Evolutionary conservation across 2,797 vertebrate genomes (phyloP), one percentile per base, ranked within the genome.

Genomic region (Scomberomorus guttatus): DNA sequence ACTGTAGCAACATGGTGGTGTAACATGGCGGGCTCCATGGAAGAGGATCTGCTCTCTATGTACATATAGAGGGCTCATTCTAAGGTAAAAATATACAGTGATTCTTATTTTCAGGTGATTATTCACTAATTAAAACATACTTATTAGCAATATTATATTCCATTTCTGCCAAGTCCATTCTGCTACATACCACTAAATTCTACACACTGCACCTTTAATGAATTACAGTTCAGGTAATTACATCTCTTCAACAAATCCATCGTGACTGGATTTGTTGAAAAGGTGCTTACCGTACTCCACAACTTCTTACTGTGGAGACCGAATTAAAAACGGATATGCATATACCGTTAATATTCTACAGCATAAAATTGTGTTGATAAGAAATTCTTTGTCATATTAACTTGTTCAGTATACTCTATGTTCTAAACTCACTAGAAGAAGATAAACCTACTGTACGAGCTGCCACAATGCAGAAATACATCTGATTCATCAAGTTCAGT

Each of bases 401-500:
- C 10, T 1, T 42, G 2, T 60, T 37, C 39, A 14, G 27, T n/a
- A 27, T 4, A 27, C 44, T 48, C 10, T 22, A 48, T 11, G 50
- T 42, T 5, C 17, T 24, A 20, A 62, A 25, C 34, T 42, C 7
- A 32, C 5, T 34, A 24, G 42, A 20, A 51, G 29, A 13, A 63
- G n/a, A 46, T 14, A 63, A 51, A 27, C 1, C 34, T 27, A 22
- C 14, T 17, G 25, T 42, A 29, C 32, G 25, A 60, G 14, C 37
- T 61, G 12, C 34, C 25, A 52, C 11, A 32, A 51, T 51, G 59
- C 18, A 54, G 34, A 72, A 54, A 57, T 29, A 34, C 17, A 64
- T 63, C 11, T 25, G 11, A 76, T 58, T 34, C 37, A 22, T 67
- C 34, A 55, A 32, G 44, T 56, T 48, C 20, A 57, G 29, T 34